phyloP scores from a whole-genome alignment of 2,888 invertebrate genomes.

The Nomada fabriciana region DNA sequence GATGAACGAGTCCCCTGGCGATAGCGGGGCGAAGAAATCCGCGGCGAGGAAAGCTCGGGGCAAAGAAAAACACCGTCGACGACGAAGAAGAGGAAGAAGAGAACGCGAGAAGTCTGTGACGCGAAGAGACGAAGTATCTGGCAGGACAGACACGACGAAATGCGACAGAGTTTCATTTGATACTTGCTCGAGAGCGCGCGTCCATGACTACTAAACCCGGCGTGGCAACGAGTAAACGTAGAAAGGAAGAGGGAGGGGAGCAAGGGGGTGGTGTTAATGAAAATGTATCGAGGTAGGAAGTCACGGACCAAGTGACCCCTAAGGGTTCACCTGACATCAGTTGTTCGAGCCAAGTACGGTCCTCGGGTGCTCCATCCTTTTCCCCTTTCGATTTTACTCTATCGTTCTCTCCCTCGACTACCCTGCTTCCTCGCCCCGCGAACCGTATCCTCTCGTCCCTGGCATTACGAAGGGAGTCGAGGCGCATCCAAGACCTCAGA shows the following conservation, averaged over 20 bases:
- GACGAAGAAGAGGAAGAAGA: background rate
- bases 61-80: slow-evolving; percentile 26
- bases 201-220: slow-evolving; percentile 45
- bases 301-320: slow-evolving; percentile 65
- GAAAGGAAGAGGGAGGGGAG: background rate
- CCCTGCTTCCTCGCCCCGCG: slow-evolving; percentile 6
- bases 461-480: slow-evolving; percentile 61
- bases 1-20: slow-evolving; percentile 6
- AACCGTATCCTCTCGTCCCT: slow-evolving; percentile 48
- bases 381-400: slow-evolving; percentile 32
- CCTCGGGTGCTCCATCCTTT: slow-evolving; percentile 40
- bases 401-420: slow-evolving; percentile 38
- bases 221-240: slow-evolving; percentile 19
- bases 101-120: background rate
- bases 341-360: slow-evolving; percentile 59
- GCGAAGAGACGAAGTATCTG: background rate
- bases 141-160: background rate
- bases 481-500: slow-evolving; percentile 65
- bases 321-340: slow-evolving; percentile 63
- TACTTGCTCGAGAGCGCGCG: slow-evolving; percentile 12
- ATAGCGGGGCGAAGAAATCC: slow-evolving; percentile 30
- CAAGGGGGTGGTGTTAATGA: slow-evolving; percentile 71
- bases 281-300: slow-evolving; percentile 76
- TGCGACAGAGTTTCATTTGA: slow-evolving; percentile 48
- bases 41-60: slow-evolving; percentile 24